Conservation (phyloP, 2,113 vertebrate species). For the Chlamydotis undulata region DNA sequence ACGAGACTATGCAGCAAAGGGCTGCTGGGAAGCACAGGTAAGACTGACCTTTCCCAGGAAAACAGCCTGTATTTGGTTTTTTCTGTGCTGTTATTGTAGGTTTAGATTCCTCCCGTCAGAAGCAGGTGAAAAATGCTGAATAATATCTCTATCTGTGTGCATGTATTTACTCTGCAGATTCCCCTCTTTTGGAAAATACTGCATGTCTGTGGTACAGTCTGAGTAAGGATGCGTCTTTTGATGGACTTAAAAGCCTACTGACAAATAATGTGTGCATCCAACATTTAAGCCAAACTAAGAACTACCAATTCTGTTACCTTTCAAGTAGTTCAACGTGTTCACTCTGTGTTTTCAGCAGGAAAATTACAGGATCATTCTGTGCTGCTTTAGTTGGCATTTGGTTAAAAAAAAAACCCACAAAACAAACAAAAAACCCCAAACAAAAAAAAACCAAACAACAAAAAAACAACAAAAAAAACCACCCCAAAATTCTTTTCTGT, state of each 20-base stretch:
- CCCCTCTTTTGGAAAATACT: neutral
- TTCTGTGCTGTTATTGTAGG: neutral
- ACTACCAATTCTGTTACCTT: neutral
- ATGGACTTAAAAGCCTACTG: neutral
- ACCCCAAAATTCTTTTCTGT: neutral
- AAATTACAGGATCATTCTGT: neutral
- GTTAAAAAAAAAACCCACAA: neutral
- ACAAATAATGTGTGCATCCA: neutral
- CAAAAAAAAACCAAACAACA: neutral
- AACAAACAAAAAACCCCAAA: neutral
- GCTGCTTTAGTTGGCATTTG: neutral
- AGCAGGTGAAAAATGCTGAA: neutral
- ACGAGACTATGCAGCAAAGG: constrained; percentile 91
- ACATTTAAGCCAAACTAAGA: neutral
- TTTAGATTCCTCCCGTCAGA: neutral
- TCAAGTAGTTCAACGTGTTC: neutral
- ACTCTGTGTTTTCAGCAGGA: neutral
- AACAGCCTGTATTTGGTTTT: neutral
- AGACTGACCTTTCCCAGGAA: neutral
- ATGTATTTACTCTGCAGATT: neutral
- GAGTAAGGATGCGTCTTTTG: neutral
- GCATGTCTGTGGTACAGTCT: neutral
- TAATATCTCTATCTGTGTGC: rapidly evolving
- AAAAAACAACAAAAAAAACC: too few relatives aligned
- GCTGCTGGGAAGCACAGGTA: constrained; percentile 98